Conservation (phyloP, 2,113 vertebrate genomes). For the Calyptommatus sinebrachiatus region DNA sequence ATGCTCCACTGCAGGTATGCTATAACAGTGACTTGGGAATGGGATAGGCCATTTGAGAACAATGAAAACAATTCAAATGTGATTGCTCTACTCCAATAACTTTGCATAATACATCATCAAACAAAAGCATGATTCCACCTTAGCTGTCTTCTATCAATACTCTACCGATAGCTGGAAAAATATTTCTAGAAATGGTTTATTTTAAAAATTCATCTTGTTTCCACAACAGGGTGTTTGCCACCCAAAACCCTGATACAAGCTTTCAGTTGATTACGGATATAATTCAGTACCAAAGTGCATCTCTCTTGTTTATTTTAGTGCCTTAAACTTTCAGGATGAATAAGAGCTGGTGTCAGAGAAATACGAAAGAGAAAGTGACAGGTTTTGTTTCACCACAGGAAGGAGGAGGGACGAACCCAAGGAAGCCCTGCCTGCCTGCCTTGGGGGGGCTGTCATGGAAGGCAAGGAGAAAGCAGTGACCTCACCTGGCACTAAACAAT, state of each 20-base stretch:
- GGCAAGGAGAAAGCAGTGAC: neutral
- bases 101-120: too few species aligned
- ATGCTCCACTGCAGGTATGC: too few species aligned
- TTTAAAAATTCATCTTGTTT: neutral
- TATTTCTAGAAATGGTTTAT: neutral
- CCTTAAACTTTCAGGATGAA: neutral
- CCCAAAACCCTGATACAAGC: neutral
- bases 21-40: too few species aligned
- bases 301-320: constrained; percentile 5
- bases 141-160: too few species aligned
- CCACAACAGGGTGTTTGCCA: neutral
- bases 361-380: constrained; percentile 8
- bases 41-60: too few species aligned
- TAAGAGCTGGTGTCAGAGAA: neutral
- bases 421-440: constrained; percentile 1
- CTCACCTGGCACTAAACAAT: constrained; percentile 1
- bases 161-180: neutral
- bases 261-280: neutral
- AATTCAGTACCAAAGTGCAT: neutral
- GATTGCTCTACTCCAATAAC: too few species aligned
- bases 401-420: neutral
- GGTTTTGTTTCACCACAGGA: constrained; percentile 7
- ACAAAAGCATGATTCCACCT: too few species aligned
- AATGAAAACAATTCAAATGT: too few species aligned
- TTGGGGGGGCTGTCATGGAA: neutral